Percentiles rank a stretch among this genome's conserved stretches.
Evolutionary conservation across 2,113 vertebrate species (phyloP).

Genomic region (Tor tambroides): DNA sequence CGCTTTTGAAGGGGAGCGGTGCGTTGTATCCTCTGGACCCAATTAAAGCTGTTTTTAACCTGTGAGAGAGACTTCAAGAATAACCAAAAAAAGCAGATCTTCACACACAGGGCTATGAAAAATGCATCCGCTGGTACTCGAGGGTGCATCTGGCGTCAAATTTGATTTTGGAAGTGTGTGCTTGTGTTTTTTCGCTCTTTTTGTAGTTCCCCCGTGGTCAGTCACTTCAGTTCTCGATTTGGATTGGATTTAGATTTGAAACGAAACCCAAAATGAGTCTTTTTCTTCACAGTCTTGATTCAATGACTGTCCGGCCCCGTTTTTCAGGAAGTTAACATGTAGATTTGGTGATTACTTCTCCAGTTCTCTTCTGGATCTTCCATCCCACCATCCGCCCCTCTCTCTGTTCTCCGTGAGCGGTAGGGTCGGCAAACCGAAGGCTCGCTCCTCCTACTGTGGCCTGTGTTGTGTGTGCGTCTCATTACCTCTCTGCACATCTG

Average conservation of each 20-base stretch:
- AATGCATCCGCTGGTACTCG: conserved; percentile 51
- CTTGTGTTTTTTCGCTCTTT: conserved; percentile 22
- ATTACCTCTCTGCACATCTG: conserved; percentile 55
- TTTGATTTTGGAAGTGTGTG: conserved; percentile 31
- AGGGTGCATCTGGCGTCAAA: conserved; percentile 36
- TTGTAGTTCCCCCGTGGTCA: conserved; percentile 33
- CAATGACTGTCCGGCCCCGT: not conserved
- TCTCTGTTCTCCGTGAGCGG: conserved; percentile 33
- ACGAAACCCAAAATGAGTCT: not conserved
- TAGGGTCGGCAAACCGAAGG: conserved; percentile 25
- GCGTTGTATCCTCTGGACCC: conserved; percentile 57
- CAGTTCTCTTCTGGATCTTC: conserved; percentile 30
- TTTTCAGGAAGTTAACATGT: not conserved
- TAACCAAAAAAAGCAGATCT: conserved; percentile 47
- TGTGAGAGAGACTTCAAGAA: conserved; percentile 40
- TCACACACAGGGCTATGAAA: conserved; percentile 49
- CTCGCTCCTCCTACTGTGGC: conserved; percentile 45
- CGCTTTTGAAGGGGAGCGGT: conserved; percentile 34
- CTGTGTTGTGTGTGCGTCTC: conserved; percentile 49
- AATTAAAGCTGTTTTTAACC: conserved; percentile 60
- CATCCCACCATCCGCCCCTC: conserved; percentile 41
- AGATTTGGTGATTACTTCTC: conserved; percentile 39
- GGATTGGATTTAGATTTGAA: conserved; percentile 17
- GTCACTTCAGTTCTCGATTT: not conserved
- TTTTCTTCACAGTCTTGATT: not conserved